Evolutionary conservation across 2,888 invertebrate genomes (phyloP).

Genomic region (Agrochola lota): DNA sequence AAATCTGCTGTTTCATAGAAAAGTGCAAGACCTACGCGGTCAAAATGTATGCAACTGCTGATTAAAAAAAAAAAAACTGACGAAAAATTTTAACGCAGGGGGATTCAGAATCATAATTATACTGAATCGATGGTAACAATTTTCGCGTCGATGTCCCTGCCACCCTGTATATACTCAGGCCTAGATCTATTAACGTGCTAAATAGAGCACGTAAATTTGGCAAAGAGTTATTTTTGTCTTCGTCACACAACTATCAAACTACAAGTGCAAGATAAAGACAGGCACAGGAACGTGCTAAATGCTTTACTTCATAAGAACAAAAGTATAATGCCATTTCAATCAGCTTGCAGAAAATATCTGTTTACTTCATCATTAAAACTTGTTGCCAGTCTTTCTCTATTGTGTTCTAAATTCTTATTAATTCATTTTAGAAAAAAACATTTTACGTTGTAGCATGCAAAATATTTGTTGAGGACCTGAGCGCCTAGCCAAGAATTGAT

Average conservation of each 20-base stretch:
- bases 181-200: background rate
- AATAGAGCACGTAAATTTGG: background rate
- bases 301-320: background rate
- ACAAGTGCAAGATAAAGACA: background rate
- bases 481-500: constrained; percentile 16
- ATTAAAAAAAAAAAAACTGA: too few relatives aligned
- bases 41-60: too few relatives aligned
- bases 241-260: background rate
- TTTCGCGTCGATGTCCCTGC: too few relatives aligned
- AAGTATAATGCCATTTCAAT: background rate
- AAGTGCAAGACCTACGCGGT: too few relatives aligned
- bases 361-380: background rate
- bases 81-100: too few relatives aligned
- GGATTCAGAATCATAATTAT: too few relatives aligned
- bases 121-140: too few relatives aligned
- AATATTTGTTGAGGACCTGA: background rate
- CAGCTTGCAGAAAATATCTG: background rate
- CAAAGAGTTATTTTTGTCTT: background rate
- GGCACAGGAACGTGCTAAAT: too few relatives aligned
- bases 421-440: background rate
- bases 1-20: too few relatives aligned
- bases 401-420: too few relatives aligned
- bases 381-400: background rate
- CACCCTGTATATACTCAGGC: background rate
- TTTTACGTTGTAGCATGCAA: background rate